These are phyloP conservation scores for Sterrhoptilus dennistouni DNA, from an alignment of 2,113 vertebrate genomes.

Conservation along the genomic window DNA sequence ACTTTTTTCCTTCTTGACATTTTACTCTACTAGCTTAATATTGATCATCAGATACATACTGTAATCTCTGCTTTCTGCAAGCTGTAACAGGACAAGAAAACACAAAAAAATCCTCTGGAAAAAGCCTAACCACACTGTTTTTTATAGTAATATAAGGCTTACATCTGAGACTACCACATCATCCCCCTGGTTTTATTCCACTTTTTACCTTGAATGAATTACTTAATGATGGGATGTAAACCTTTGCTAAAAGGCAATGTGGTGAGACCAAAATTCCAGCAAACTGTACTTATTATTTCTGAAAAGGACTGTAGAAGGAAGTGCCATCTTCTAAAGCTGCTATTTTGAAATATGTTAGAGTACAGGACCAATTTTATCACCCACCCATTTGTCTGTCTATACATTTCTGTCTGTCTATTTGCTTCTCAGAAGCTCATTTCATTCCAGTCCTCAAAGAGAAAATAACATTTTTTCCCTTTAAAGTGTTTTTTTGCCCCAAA, in stretches of 20 bases:
- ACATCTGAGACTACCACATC: background rate
- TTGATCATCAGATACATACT: constrained; percentile 55
- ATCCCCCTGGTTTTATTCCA: background rate
- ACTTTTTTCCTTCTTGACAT: constrained; percentile 36
- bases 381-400: background rate
- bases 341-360: constrained; percentile 26
- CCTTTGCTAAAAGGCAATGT: constrained; percentile 26
- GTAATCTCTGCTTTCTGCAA: constrained; percentile 38
- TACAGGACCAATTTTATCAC: constrained; percentile 5
- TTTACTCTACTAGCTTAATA: constrained; percentile 58
- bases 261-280: background rate
- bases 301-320: constrained; percentile 17
- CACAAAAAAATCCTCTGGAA: background rate
- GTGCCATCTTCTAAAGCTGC: background rate
- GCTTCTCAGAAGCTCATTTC: background rate
- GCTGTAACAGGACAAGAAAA: constrained; percentile 17
- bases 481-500: background rate
- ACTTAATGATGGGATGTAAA: constrained; percentile 24
- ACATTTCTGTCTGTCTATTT: background rate
- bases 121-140: background rate
- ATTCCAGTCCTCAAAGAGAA: background rate
- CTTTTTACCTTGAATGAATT: constrained; percentile 20
- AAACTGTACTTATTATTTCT: constrained; percentile 8
- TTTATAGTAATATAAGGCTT: constrained; percentile 33
- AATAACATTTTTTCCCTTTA: background rate